Conservation (phyloP, 2,888 invertebrate genomes). For the Tetragonisca angustula region DNA sequence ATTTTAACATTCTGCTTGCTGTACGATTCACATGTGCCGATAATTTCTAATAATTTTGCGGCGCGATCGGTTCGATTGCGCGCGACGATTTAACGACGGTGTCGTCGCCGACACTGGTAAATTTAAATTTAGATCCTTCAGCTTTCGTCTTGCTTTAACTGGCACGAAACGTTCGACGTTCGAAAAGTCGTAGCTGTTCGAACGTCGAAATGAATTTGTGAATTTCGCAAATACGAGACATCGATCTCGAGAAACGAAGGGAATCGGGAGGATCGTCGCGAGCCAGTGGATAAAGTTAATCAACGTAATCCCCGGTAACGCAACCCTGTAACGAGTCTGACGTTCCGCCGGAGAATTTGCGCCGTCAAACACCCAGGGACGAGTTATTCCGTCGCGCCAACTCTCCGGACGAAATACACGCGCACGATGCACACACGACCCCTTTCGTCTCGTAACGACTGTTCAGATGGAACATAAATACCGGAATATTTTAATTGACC, state of each 20-base stretch:
- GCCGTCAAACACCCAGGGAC: constrained; percentile 29
- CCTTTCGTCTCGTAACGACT: constrained; percentile 10
- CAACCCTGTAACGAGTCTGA: constrained; percentile 45
- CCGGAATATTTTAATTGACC: constrained; percentile 69
- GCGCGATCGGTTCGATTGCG: neutral
- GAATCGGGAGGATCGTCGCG: constrained; percentile 4
- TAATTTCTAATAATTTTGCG: neutral
- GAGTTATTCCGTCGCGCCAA: constrained; percentile 2
- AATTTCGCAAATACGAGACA: neutral
- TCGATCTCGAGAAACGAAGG: constrained; percentile 5
- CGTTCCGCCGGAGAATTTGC: constrained; percentile 37
- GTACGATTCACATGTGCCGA: constrained; percentile 18
- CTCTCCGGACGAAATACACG: neutral
- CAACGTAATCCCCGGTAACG: constrained; percentile 70
- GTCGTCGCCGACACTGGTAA: neutral
- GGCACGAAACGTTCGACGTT: neutral
- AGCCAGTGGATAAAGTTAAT: constrained; percentile 71
- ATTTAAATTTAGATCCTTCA: too few species aligned
- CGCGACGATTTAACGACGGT: neutral
- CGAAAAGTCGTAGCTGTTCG: neutral
- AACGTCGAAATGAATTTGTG: too few species aligned
- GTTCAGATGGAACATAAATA: constrained; percentile 72
- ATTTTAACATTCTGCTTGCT: constrained; percentile 38
- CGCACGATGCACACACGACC: neutral
- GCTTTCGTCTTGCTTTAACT: neutral